These are phyloP conservation scores for Potamarius usumacintae DNA, from an alignment of 2,113 vertebrate species.

Conservation along the genomic window DNA sequence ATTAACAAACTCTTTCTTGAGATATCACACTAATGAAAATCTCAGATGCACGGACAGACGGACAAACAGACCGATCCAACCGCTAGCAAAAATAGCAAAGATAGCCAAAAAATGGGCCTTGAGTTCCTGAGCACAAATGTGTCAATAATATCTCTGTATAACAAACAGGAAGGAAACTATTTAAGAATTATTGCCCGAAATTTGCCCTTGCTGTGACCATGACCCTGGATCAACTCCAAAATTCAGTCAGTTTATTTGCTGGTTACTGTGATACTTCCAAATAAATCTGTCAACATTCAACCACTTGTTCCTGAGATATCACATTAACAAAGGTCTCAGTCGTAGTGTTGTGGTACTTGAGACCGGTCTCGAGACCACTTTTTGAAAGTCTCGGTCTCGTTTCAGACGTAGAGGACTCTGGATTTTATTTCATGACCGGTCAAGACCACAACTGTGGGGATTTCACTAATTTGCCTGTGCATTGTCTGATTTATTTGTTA, in stretches of 20 bases:
- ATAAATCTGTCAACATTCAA: background rate
- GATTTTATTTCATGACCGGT: no score
- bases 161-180: background rate
- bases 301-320: background rate
- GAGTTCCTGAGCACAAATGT: background rate
- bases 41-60: background rate
- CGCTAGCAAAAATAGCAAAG: background rate
- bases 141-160: background rate
- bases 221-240: background rate
- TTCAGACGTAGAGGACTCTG: no score
- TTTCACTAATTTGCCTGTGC: no score
- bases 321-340: background rate
- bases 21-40: background rate
- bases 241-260: background rate
- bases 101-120: background rate
- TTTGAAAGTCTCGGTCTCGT: no score
- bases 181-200: background rate
- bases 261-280: background rate
- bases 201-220: background rate
- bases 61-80: background rate
- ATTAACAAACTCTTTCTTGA: background rate
- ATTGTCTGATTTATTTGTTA: no score
- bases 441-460: no score
- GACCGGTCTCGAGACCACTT: no score
- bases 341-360: no score